Conservation (phyloP, 1,140 invertebrate species). For the Belonocnema kinseyi region DNA sequence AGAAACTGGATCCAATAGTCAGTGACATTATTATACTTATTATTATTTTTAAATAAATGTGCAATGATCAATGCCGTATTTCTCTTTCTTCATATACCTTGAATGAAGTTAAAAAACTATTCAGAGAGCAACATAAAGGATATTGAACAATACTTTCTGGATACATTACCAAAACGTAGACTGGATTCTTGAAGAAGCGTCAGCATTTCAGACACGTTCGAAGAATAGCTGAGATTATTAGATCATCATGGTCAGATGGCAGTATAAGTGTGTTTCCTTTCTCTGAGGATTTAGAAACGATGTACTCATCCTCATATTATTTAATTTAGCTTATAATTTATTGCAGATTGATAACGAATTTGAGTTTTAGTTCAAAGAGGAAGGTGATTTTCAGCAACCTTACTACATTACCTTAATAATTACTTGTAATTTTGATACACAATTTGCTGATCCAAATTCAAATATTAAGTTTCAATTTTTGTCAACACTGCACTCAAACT, state of each 20-base stretch:
- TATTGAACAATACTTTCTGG: background rate
- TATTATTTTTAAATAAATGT: background rate
- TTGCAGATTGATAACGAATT: background rate
- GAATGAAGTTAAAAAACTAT: background rate
- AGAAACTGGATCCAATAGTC: background rate
- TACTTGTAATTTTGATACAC: no score
- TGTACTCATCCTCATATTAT: background rate
- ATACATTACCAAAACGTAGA: background rate
- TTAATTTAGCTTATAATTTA: background rate
- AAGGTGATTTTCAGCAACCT: background rate
- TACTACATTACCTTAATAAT: no score
- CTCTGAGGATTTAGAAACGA: background rate
- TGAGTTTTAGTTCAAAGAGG: background rate
- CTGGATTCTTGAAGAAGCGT: background rate
- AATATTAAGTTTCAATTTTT: no score
- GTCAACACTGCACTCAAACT: no score
- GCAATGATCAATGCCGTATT: background rate
- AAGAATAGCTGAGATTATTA: background rate
- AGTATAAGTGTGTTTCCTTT: background rate
- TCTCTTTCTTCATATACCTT: background rate
- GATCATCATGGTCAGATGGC: constrained; percentile 2
- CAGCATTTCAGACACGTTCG: background rate
- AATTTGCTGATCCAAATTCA: no score
- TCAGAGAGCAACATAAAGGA: background rate
- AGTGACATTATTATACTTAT: no score